A percentile compares a stretch with the other conserved stretches of the same genome.
phyloP scores from a whole-genome alignment of 2,113 vertebrate species.

The Eonycteris spelaea region DNA sequence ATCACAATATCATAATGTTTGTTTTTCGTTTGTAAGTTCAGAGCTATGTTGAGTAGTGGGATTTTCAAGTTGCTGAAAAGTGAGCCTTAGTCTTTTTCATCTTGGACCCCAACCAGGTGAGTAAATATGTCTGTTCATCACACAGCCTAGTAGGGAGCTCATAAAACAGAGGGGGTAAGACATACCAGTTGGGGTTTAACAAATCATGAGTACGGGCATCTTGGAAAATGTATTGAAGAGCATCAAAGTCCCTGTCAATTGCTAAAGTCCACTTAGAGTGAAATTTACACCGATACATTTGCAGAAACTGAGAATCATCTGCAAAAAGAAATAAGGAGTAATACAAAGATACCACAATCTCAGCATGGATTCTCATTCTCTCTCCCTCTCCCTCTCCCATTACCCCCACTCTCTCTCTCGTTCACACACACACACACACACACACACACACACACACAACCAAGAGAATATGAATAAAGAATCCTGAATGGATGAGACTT shows the following conservation, averaged over 20 bases:
- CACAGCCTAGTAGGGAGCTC: not conserved
- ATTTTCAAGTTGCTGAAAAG: not conserved
- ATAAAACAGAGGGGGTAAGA: not conserved
- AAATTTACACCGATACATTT: not conserved
- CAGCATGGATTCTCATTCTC: not conserved
- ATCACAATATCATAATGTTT: not conserved
- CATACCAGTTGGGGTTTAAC: not conserved
- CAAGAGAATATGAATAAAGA: not conserved
- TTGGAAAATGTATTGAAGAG: not conserved
- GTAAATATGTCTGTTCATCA: not conserved
- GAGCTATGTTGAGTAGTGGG: not conserved
- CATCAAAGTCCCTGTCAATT: not conserved
- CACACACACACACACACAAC: not conserved
- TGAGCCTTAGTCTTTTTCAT: not conserved
- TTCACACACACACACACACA: not conserved
- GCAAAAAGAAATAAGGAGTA: not conserved
- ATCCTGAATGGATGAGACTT: not conserved
- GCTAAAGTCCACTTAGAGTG: not conserved
- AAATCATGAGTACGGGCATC: not conserved
- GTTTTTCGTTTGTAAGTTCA: not conserved
- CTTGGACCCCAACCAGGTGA: not conserved
- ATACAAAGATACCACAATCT: not conserved
- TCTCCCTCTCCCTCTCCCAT: no score
- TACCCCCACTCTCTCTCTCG: no score
- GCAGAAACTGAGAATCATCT: not conserved